Base-by-base conservation (phyloP, 2,797 vertebrate genomes). In the Rhincodon typus region DNA sequence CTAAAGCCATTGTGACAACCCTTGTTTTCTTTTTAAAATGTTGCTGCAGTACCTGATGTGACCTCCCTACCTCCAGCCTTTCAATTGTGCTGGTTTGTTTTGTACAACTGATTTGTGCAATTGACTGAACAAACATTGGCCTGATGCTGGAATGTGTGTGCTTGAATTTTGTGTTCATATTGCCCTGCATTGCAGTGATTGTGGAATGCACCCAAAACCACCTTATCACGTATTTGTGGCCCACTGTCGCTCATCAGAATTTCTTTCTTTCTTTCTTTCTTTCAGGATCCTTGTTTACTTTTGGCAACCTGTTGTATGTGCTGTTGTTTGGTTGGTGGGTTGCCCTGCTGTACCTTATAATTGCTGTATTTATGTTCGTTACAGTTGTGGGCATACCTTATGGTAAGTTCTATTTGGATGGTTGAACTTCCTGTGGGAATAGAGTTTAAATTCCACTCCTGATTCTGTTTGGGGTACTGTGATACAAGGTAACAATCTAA, bases 321-420 rank as follows among this genome's bases (percentile, higher is more conserved):
- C 95, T 98, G 94, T 96, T 98, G 69, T 98, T 99, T 0, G 98
- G 98, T 88, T 99, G 98, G 98, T 99, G 98, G 98, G 97, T 98
- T 70, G 97, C 97, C 3, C 95, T 98, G 66, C 95, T 97, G 23
- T 98, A 99, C 23, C 2, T 98, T 94, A 96, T 98, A 0, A 96
- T 98, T 79, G 97, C 98, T 66, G 57, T 97, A 0, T 0, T 97
- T 53, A 99, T 99, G 98, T 98, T 98, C 86, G 0, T 98, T 96
- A 98, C 98, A 0, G 0, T 99, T 13, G 8, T 98, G 67, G 98
- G 98, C 21, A 96, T 97, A 67, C 97, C 98, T 0, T 98, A 99
- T 1, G 98, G 98, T 99, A 97, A 88, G 98, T 96, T 19, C 15
- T 25, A 4, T 27, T 21, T 19, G 62, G 23, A 23, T 8, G 27